Percentiles rank a stretch among this genome's conserved stretches.
These are phyloP conservation scores for Tenebrosternarchus preto DNA, from an alignment of 2,113 vertebrate species.

Conservation along the genomic window DNA sequence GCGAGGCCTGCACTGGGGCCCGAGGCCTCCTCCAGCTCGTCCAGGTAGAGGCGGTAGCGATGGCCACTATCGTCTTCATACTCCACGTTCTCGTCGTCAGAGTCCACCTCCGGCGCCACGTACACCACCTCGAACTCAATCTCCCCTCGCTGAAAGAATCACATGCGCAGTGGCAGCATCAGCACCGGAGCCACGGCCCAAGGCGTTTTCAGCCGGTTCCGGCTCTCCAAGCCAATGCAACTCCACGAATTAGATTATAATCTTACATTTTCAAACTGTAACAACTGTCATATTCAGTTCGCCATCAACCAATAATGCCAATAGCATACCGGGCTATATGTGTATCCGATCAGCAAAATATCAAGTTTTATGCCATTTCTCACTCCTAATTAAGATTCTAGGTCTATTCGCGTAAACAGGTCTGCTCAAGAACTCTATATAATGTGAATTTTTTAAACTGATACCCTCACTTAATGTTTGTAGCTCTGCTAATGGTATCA, in stretches of 20 bases:
- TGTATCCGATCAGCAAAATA: not conserved
- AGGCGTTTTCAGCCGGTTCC: not conserved
- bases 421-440: too few species aligned
- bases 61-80: slow-evolving; percentile 97
- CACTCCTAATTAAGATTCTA: not conserved
- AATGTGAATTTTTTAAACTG: too few species aligned
- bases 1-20: slow-evolving; percentile 66
- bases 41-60: slow-evolving; percentile 94
- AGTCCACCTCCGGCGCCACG: slow-evolving; percentile 97
- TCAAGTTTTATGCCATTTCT: not conserved
- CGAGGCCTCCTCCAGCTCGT: slow-evolving; percentile 85
- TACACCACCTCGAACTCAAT: slow-evolving; percentile 99
- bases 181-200: not conserved
- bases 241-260: not conserved
- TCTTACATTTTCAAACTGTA: not conserved
- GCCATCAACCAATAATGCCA: too few species aligned
- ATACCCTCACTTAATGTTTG: too few species aligned
- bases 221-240: not conserved
- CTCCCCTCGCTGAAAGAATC: slow-evolving; percentile 85
- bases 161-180: not conserved
- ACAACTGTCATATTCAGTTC: not conserved
- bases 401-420: not conserved
- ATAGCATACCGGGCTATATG: too few species aligned
- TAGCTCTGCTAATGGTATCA: too few species aligned
- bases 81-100: slow-evolving; percentile 97